Evolutionary conservation across 2,888 invertebrate species (phyloP), one percentile per base, ranked within the genome.

Genomic region (Zaprionus obscuricornis): DNA sequence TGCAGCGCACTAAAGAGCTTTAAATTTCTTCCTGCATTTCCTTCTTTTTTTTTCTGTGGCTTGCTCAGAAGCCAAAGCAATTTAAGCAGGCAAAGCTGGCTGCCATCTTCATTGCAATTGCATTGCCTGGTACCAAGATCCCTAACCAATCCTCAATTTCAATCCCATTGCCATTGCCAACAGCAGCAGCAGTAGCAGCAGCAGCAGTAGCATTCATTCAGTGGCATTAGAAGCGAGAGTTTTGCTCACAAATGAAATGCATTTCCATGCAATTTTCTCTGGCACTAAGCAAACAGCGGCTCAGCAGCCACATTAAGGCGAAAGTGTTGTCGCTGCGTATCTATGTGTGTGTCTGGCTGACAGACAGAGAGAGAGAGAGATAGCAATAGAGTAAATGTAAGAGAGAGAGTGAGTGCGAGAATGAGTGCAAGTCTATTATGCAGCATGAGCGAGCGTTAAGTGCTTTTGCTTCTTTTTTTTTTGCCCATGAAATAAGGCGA

Each of bases 201-300:
- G 36, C 47, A 34, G 16, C 43, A 42, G 29, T 42, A 27, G 49
- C 62, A 47, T 64, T 50, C 42, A 62, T 76, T 69, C 51, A 64
- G 70, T 56, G 55, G 75, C 85, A 78, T 78, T 78, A 78, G 83
- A 33, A 58, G 68, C 56, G 65, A 69, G n/a, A 45, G 46, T 70
- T 43, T 31, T 47, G 39, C 51, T 39, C 73, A 51, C 74, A 81
- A 77, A 73, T 77, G 63, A 77, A 81, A 69, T 62, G 85, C 85
- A 69, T 75, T 82, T 82, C 65, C 60, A 66, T 79, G 84, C 75
- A 78, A 60, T 85, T 85, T 85, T 63, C 59, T 40, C 56, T 43
- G 45, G 56, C 11, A 13, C 49, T 13, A 54, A 51, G 50, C 75
- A 51, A 60, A 55, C 57, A 50, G 54, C 50, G 52, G 55, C 36